These are phyloP conservation scores for Globia sparganii DNA, from an alignment of 2,888 invertebrate genomes.

Conservation along the genomic window DNA sequence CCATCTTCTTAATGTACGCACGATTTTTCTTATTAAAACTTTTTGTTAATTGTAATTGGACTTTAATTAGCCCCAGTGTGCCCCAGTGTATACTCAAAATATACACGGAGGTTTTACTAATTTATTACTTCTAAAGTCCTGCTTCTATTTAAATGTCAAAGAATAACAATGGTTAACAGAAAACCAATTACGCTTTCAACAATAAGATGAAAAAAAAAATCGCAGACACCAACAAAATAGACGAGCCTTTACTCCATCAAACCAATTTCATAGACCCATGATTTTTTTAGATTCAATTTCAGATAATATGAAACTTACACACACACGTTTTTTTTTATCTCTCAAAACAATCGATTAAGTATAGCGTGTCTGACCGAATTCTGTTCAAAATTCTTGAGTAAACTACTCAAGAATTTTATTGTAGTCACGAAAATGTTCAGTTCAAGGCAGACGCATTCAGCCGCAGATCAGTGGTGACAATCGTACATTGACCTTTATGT, in stretches of 20 bases:
- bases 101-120: too few relatives aligned
- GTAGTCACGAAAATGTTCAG: not conserved
- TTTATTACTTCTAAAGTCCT: too few relatives aligned
- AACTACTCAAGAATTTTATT: not conserved
- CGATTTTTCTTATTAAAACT: too few relatives aligned
- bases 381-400: too few relatives aligned
- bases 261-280: conserved; percentile 39
- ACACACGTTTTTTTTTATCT: conserved; percentile 25
- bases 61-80: too few relatives aligned
- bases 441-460: too few relatives aligned
- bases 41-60: too few relatives aligned
- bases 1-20: too few relatives aligned
- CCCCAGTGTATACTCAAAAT: too few relatives aligned
- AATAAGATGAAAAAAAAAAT: not conserved
- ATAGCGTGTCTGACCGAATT: not conserved
- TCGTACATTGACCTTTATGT: not conserved
- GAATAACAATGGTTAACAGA: not conserved
- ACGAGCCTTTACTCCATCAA: not conserved
- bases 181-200: not conserved
- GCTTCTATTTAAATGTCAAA: too few relatives aligned
- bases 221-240: not conserved
- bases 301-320: conserved; percentile 33
- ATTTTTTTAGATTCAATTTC: conserved; percentile 53
- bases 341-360: conserved; percentile 7
- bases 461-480: not conserved